Evolutionary conservation across 2,888 invertebrate genomes (phyloP).

Genomic region (Steromphala cineraria): DNA sequence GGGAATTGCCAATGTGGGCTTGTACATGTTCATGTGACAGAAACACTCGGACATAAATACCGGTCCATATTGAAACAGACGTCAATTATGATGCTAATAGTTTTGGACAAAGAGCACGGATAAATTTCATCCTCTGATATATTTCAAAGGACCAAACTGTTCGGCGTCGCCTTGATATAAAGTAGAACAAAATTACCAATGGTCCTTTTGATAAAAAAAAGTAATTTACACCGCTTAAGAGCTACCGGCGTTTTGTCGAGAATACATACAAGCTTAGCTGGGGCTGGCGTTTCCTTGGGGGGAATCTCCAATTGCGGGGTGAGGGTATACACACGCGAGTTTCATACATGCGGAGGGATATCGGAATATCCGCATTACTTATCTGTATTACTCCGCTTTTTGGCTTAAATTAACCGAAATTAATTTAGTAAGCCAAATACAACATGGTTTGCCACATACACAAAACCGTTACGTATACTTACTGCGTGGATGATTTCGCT

Average conservation of each 20-base stretch:
- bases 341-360: background rate
- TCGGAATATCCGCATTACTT: background rate
- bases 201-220: slow-evolving; percentile 12
- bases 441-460: too few relatives aligned
- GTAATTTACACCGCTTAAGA: slow-evolving; percentile 19
- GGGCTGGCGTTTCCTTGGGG: background rate
- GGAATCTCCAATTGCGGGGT: background rate
- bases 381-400: background rate
- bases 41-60: slow-evolving; percentile 7
- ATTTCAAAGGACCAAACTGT: background rate
- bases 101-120: background rate
- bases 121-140: background rate
- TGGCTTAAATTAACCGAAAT: too few relatives aligned
- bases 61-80: background rate
- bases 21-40: background rate
- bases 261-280: background rate
- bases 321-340: background rate
- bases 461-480: too few relatives aligned
- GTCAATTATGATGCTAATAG: slow-evolving; percentile 18
- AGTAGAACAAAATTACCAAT: slow-evolving; percentile 20
- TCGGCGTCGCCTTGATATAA: slow-evolving; percentile 13
- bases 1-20: background rate
- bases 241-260: background rate
- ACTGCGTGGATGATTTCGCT: background rate
- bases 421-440: too few relatives aligned